Base-by-base conservation (phyloP, 1,140 invertebrate species). In the Eulimnadia texana region DNA sequence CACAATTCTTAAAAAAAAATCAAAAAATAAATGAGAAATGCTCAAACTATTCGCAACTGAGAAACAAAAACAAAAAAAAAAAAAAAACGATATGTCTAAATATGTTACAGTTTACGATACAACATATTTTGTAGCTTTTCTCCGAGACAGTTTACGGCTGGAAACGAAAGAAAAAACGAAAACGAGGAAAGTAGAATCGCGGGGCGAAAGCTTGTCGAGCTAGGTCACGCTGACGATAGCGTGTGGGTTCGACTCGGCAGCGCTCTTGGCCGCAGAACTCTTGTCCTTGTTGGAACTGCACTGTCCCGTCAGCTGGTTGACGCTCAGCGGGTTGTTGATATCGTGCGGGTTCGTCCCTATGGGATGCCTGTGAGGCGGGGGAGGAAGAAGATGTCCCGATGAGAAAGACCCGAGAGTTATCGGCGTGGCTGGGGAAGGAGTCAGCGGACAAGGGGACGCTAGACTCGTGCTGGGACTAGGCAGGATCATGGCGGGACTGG, bases 291-390 rank as follows among this genome's bases (percentile, higher is more conserved):
- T 56, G 24, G 10, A 27, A 27, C 65, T 67, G 73, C 80, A 82
- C 75, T 83, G 80, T 66, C 82, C 86, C 47, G 87, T 90, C 63
- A 91, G 74, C 73, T 89, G 86, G 68, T 90, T 90, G 29, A 93
- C 88, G 72, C 86, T 90, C 24, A 91, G 76, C 23, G 89, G 89
- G 77, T 92, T 92, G 75, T 93, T 92, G 61, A 87, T 85, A 76
- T 91, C 88, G 66, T 88, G 82, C 11, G 89, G 89, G 74, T 92
- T 91, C 10, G 88, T 89, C 58, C 88, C 89, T 42, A 92, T 88
- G 20, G 89, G 88, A 71, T 87, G 82, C 49, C 86, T 78, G 56
- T 77, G 75, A 6, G 79, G 25, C 61, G 55, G 59, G 61, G 75
- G 76, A 33, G 76, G 76, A 47, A 69, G 72, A 66, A 67, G 67